phyloP scores from a whole-genome alignment of 2,113 vertebrate species.

The Campylorhamphus procurvoides region DNA sequence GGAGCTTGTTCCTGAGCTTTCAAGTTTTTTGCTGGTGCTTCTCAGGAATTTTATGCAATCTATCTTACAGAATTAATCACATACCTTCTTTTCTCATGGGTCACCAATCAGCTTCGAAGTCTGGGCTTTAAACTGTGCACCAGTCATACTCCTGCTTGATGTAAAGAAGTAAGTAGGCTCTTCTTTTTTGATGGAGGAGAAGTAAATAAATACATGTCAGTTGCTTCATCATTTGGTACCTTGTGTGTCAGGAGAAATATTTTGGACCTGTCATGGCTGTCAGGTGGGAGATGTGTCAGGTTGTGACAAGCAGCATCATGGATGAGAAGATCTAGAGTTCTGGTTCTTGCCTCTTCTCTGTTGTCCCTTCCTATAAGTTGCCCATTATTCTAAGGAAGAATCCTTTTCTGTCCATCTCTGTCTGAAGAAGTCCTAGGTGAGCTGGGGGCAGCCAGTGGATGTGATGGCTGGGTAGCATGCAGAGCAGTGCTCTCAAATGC shows the following conservation, averaged over 20 bases:
- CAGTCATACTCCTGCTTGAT: not conserved
- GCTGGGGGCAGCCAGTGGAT: not conserved
- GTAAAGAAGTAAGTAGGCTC: not conserved
- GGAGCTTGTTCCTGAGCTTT: conserved; percentile 45
- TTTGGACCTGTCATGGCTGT: not conserved
- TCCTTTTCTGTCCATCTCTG: not conserved
- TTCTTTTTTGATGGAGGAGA: not conserved
- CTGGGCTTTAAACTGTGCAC: not conserved
- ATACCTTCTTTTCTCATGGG: not conserved
- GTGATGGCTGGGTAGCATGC: not conserved
- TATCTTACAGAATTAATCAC: conserved; percentile 7
- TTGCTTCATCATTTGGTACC: not conserved
- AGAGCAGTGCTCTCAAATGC: not conserved
- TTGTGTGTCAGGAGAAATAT: not conserved
- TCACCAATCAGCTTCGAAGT: not conserved
- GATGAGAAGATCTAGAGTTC: not conserved
- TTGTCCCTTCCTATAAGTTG: not conserved
- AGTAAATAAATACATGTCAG: not conserved
- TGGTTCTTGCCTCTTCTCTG: not conserved
- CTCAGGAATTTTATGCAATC: not conserved
- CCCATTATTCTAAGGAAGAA: not conserved
- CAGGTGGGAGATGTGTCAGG: not conserved
- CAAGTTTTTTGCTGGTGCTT: conserved; percentile 7
- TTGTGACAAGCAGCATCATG: not conserved
- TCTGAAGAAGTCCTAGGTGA: not conserved